Conservation (phyloP, 2,888 invertebrate genomes). For the Apamea epomidion region DNA sequence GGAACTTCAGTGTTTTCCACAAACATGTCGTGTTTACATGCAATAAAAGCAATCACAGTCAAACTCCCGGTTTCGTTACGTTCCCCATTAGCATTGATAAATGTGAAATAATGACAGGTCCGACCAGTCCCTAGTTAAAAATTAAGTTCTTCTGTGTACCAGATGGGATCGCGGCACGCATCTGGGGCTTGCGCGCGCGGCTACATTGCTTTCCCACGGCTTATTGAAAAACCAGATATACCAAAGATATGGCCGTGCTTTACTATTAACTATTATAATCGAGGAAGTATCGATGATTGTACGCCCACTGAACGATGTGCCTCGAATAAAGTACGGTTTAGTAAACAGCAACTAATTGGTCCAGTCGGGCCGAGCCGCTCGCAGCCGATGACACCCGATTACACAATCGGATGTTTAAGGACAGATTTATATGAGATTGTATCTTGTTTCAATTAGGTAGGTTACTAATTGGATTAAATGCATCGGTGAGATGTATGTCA, state of each 20-base stretch:
- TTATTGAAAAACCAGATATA: constrained; percentile 78
- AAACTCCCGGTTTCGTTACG: constrained; percentile 62
- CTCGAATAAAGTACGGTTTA: constrained; percentile 63
- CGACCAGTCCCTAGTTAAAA: constrained; percentile 80
- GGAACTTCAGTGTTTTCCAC: constrained; percentile 67
- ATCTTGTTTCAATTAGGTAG: constrained; percentile 67
- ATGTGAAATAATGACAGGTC: constrained; percentile 77
- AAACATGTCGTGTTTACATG: constrained; percentile 77
- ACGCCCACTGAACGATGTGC: constrained; percentile 69
- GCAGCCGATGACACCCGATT: constrained; percentile 61
- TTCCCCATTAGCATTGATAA: constrained; percentile 76
- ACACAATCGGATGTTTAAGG: constrained; percentile 65
- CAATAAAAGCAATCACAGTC: constrained; percentile 71
- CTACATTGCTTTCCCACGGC: constrained; percentile 86
- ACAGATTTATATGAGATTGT: constrained; percentile 69
- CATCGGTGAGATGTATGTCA: constrained; percentile 47
- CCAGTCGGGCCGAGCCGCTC: constrained; percentile 49
- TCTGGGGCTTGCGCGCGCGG: constrained; percentile 66
- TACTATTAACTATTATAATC: constrained; percentile 77
- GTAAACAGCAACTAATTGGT: constrained; percentile 74
- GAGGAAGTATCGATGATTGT: constrained; percentile 75
- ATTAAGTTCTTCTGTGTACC: constrained; percentile 80
- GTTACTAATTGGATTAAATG: constrained; percentile 67
- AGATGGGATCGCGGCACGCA: constrained; percentile 77
- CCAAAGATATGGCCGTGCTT: constrained; percentile 72